Evolutionary conservation across 2,797 vertebrate species (phyloP).

Genomic region (Heteromormyrus szaboi): DNA sequence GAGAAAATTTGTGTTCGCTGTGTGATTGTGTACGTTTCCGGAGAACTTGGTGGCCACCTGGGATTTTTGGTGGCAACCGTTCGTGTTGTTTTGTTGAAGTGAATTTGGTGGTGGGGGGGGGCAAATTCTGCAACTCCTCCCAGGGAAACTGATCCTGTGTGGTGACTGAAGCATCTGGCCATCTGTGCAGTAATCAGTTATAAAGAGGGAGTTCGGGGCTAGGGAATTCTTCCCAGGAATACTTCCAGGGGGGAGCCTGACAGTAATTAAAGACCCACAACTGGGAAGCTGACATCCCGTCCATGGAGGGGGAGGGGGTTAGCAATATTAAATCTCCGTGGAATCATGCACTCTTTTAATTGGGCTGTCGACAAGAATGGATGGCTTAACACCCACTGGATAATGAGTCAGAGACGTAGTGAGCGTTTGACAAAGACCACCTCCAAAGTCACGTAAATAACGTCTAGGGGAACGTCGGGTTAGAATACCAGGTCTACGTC

Average conservation of each 20-base stretch:
- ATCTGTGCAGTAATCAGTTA: conserved; percentile 29
- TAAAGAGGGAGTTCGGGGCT: conserved; percentile 33
- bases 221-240: conserved; percentile 40
- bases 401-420: conserved; percentile 26
- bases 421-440: conserved; percentile 6
- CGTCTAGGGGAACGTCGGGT: not conserved
- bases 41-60: not conserved
- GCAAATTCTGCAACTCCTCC: conserved; percentile 28
- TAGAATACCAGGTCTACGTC: not conserved
- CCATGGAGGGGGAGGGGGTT: conserved; percentile 18
- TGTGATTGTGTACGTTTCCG: not conserved
- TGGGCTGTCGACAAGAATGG: conserved; percentile 26
- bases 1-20: not conserved
- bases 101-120: conserved; percentile 19
- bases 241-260: conserved; percentile 39
- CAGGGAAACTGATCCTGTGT: conserved; percentile 36
- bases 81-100: conserved; percentile 21
- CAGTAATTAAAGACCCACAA: conserved; percentile 36
- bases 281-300: conserved; percentile 36
- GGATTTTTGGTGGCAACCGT: not conserved
- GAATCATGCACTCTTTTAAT: conserved; percentile 31
- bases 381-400: conserved; percentile 15
- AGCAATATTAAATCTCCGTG: conserved; percentile 32
- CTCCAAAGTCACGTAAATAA: conserved; percentile 16
- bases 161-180: conserved; percentile 34